Conservation (phyloP, 2,113 vertebrate genomes). For the Saccopteryx bilineata region DNA sequence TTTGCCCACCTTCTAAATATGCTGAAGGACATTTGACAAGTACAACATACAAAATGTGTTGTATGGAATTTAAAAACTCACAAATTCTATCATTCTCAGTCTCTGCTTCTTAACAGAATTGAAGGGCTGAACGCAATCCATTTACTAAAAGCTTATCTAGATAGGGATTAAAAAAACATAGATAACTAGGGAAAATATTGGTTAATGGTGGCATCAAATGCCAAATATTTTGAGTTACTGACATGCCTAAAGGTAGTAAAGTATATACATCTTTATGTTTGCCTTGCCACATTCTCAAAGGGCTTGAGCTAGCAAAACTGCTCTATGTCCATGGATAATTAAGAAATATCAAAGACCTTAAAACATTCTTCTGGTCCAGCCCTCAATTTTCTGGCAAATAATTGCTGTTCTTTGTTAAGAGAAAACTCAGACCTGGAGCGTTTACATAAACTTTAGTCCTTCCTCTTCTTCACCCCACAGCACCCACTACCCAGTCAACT, state of each 20-base stretch:
- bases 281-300: not conserved
- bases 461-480: not conserved
- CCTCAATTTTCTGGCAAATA: not conserved
- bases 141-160: not conserved
- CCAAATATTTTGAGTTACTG: not conserved
- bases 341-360: not conserved
- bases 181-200: not conserved
- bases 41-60: not conserved
- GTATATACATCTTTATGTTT: not conserved
- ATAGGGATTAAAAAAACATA: not conserved
- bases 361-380: not conserved
- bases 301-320: not conserved
- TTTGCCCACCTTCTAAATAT: slow-evolving; percentile 47
- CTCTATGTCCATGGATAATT: not conserved
- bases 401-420: not conserved
- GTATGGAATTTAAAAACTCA: slow-evolving; percentile 17
- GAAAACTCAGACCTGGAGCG: not conserved
- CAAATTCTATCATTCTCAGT: not conserved
- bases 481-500: not conserved
- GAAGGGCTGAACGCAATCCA: not conserved
- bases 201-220: not conserved
- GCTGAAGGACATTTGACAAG: slow-evolving; percentile 7
- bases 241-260: not conserved
- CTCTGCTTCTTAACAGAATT: not conserved
- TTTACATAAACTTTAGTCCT: not conserved